Evolutionary conservation across 2,888 invertebrate genomes (phyloP), one percentile per base, ranked within the genome.

Genomic region (Thumatha senex): DNA sequence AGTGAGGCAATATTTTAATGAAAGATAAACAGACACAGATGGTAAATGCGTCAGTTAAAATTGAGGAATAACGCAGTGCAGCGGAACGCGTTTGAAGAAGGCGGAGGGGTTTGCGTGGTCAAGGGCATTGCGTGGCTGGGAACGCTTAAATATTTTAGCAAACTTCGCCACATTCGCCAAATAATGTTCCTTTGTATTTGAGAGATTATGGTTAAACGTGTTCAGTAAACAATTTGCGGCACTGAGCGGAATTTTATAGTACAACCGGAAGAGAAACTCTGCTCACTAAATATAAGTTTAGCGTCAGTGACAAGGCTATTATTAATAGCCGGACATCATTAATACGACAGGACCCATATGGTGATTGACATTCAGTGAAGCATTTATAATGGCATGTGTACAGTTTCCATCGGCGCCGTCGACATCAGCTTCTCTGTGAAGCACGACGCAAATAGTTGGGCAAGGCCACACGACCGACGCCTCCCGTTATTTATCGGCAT

Each of bases 371-470:
- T 82, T 82, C 76, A 67, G 72, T 74, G 65, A 63, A 68, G 80
- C 82, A 83, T 85, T 88, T 85, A 85, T 84, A 84, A 77, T 72
- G 67, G 71, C 75, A 45, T 55, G 51, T 57, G 51, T 60, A 53
- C 54, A 54, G 59, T 69, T 65, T 58, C 63, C 62, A 63, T 48
- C 58, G 54, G 61, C 63, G 59, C 59, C 64, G 63, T 56, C 66
- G 72, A 57, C 67, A 33, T 29, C 40, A 59, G 69, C 67, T 63
- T 69, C 70, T 67, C 70, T 72, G 69, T 61, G 67, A 67, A 68
- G 74, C 76, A 82, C 72, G 76, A 78, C 79, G 76, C 82, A 84
- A 87, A 89, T 88, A 89, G 83, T 82, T 82, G 75, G 67, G 75
- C 89, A 84, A 89, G 89, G 90, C 78, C 86, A 70, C 71, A 70